Evolutionary conservation across 2,888 invertebrate species (phyloP).

Genomic region (Hypercompe scribonia): DNA sequence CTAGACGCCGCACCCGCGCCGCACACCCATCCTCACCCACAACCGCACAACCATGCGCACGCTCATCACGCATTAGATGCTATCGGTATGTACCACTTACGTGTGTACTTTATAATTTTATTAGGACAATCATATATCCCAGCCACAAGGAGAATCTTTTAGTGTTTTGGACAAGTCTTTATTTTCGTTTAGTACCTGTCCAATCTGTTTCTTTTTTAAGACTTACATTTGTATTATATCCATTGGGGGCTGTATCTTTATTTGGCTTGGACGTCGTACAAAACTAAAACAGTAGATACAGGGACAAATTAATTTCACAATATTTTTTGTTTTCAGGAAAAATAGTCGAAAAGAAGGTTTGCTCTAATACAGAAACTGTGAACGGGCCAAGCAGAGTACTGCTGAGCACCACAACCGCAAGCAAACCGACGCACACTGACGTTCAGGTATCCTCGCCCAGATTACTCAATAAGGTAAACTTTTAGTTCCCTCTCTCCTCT

Average conservation of each 20-base stretch:
- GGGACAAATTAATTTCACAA: neutral
- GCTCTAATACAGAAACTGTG: constrained; percentile 78
- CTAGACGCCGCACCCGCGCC: constrained; percentile 71
- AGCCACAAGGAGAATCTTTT: neutral
- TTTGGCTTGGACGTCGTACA: neutral
- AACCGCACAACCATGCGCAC: constrained; percentile 59
- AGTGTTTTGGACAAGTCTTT: neutral
- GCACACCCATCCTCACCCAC: constrained; percentile 67
- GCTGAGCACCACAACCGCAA: constrained; percentile 66
- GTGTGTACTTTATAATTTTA: neutral
- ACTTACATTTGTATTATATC: neutral
- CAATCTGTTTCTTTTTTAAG: neutral
- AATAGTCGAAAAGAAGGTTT: constrained; percentile 89
- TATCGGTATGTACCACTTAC: constrained; percentile 69
- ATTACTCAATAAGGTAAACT: constrained; percentile 86
- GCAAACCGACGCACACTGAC: constrained; percentile 78
- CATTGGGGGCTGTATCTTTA: neutral
- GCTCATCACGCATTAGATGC: constrained; percentile 83
- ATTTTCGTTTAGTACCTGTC: neutral
- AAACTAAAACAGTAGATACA: neutral
- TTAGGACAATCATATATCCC: neutral
- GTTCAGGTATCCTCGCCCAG: constrained; percentile 85
- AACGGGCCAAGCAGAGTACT: constrained; percentile 80
- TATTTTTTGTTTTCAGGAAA: constrained; percentile 79
- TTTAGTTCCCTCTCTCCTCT: constrained; percentile 71